Base-by-base conservation (phyloP, 2,888 invertebrate genomes). In the Metellina segmentata region DNA sequence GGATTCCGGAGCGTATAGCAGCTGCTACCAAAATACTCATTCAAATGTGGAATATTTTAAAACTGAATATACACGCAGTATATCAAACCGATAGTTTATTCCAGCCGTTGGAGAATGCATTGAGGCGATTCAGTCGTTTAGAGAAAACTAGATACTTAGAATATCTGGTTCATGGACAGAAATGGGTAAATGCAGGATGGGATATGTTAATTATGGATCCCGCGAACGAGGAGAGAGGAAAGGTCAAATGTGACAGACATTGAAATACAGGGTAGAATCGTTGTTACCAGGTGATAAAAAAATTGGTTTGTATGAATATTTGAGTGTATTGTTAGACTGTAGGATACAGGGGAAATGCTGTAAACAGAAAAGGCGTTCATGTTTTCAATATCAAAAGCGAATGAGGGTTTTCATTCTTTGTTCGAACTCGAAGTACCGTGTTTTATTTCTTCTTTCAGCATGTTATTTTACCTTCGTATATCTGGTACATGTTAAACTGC, bases 41-140 rank as follows among this genome's bases (percentile, higher is more conserved):
- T 79, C 13, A 61, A 79, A 79, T 53, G 52, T 61, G 34, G 61
- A 61, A 69, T 79, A 69, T 79, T 79, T 53, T 20, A 61, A 79
- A 79, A 61, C 61, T 20, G 61, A 79, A 16, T 11, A 53, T 13
- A 13, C 53, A 77, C n/a, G 51, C 51, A 77, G 19, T 51, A n/a
- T 19, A 77, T 52, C 49, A 77, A 51, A 77, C 9, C 52, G 51
- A 19, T 19, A 51, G 1, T 16, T 49, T 51, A n/a, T 9, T 51
- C n/a, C 9, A 77, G 52, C 19, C 51, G 11, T 20, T 49, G 51
- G 19, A 13, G 51, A 51, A 77, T 51, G n/a, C 5, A 7, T 51
- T 9, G 8, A 51, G 9, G 20, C 7, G 51, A 51, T 49, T 51
- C n/a, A 51, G 72, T 72, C 72, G 77, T 51, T 51, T 77, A 49